phyloP scores from a whole-genome alignment of 2,888 invertebrate species.

The Torymus texanus region DNA sequence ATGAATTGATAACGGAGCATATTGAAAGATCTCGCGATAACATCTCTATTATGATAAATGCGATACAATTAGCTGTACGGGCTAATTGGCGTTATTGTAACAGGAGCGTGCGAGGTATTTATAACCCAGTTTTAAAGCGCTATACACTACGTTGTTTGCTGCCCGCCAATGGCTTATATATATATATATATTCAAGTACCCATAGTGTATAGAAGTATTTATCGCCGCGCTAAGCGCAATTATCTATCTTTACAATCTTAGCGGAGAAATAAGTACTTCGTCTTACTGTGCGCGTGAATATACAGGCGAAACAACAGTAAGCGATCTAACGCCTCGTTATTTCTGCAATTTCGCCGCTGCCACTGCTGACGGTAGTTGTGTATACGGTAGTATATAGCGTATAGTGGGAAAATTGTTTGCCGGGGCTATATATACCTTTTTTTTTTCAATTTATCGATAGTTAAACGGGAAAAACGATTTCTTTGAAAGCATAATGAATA shows the following conservation, averaged over 20 bases:
- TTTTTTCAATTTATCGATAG: too few relatives aligned
- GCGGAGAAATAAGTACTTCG: background rate
- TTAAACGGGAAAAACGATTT: slow-evolving; percentile 9
- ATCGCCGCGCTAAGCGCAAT: slow-evolving; percentile 26
- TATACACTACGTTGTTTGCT: background rate
- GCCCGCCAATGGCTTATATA: too few relatives aligned
- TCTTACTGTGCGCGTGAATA: slow-evolving; percentile 17
- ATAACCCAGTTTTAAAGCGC: slow-evolving; percentile 39
- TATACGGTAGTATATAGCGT: too few relatives aligned
- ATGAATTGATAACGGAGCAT: slow-evolving; percentile 36
- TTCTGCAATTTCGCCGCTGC: background rate
- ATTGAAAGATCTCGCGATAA: slow-evolving; percentile 7
- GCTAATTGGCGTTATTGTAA: slow-evolving; percentile 56
- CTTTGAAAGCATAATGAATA: background rate
- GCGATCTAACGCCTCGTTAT: slow-evolving; percentile 33
- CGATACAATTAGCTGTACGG: slow-evolving; percentile 55
- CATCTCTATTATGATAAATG: slow-evolving; percentile 49
- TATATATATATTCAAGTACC: background rate
- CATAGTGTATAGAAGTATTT: slow-evolving; percentile 7
- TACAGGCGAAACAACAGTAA: slow-evolving; percentile 36
- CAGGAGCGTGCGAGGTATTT: slow-evolving; percentile 32
- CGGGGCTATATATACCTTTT: background rate
- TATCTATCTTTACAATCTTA: slow-evolving; percentile 36
- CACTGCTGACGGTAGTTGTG: slow-evolving; percentile 10
- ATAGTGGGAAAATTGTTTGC: slow-evolving; percentile 17